Base-by-base conservation (phyloP, 2,113 vertebrate species). In the Anas platyrhynchos region DNA sequence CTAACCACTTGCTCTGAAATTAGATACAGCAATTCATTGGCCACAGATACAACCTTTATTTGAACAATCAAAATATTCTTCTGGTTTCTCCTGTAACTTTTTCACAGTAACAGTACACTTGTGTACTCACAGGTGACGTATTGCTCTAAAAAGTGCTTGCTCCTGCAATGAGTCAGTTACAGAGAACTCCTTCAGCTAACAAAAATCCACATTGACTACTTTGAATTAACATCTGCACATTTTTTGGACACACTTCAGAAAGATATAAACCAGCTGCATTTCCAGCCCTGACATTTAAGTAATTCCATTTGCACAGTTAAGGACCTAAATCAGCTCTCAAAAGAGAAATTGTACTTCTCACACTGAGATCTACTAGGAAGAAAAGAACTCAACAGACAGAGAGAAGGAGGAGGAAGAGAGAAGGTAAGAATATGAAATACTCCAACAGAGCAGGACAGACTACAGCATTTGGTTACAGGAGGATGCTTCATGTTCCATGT, bases 371-470 rank as follows among this genome's bases (percentile, higher is more conserved):
- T 63, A 66, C 56, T 54, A 44, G 34, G 32, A 86, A 80, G 50
- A 86, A 89, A 80, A 77, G 2, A 91, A 82, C 61, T 82, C 48
- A 79, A 69, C 16, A 82, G 34, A 56, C 0, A 6, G 56, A 48
- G 73, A 67, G 61, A 76, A 73, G 32, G 1, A 6, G 34, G 2
- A 77, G 27, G 13, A 88, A 86, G 6, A 93, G 18, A 88, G 50
- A 84, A 93, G 15, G 16, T 9, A 89, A 72, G 63, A 80, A 79
- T 8, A 46, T 73, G 71, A 93, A 84, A 68, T 50, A 84, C 23
- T 93, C n/a, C 80, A 81, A 4, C 1, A 2, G 16, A 4, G 3
- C 0, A 0, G 5, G 1, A 29, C 14, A 11, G 20, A 5, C 17
- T 34, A 58, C 0, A 86, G 14, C 16, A 26, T 36, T 67, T 86